Percentiles rank a stretch among this genome's conserved stretches.
phyloP scores from a whole-genome alignment of 2,888 invertebrate genomes.

The Pseudococcus viburni region DNA sequence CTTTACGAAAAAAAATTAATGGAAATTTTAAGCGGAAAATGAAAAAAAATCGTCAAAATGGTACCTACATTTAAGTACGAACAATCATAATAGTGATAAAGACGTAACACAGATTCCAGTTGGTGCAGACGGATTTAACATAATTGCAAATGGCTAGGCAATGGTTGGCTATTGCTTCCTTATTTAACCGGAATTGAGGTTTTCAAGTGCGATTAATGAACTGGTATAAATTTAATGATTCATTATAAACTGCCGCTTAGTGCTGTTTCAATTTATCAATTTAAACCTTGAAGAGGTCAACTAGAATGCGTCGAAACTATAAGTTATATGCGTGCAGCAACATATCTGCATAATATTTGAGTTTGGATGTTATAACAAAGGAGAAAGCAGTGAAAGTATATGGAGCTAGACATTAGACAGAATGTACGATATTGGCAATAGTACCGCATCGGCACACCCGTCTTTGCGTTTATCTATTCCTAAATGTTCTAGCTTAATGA shows the following conservation, averaged over 20 bases:
- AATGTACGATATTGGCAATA: slow-evolving; percentile 62
- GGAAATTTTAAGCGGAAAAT: background rate
- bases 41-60: background rate
- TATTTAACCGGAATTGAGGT: slow-evolving; percentile 48
- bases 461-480: slow-evolving; percentile 32
- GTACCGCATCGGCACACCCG: slow-evolving; percentile 60
- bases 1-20: slow-evolving; percentile 1
- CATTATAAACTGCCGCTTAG: background rate
- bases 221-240: slow-evolving; percentile 34
- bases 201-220: slow-evolving; percentile 27
- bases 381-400: slow-evolving; percentile 64
- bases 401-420: slow-evolving; percentile 59
- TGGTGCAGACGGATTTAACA: slow-evolving; percentile 13
- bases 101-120: slow-evolving; percentile 12
- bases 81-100: slow-evolving; percentile 10
- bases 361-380: slow-evolving; percentile 61
- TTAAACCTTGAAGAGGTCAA: slow-evolving; percentile 51
- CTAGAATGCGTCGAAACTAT: slow-evolving; percentile 50
- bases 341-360: slow-evolving; percentile 60
- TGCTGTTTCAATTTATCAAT: slow-evolving; percentile 23
- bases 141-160: slow-evolving; percentile 27
- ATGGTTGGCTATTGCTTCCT: slow-evolving; percentile 33
- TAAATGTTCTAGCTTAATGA: slow-evolving; percentile 26
- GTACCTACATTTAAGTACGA: background rate
- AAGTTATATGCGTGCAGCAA: slow-evolving; percentile 39